phyloP scores from a whole-genome alignment of 2,797 vertebrate species.

The Threskiornis aethiopicus region DNA sequence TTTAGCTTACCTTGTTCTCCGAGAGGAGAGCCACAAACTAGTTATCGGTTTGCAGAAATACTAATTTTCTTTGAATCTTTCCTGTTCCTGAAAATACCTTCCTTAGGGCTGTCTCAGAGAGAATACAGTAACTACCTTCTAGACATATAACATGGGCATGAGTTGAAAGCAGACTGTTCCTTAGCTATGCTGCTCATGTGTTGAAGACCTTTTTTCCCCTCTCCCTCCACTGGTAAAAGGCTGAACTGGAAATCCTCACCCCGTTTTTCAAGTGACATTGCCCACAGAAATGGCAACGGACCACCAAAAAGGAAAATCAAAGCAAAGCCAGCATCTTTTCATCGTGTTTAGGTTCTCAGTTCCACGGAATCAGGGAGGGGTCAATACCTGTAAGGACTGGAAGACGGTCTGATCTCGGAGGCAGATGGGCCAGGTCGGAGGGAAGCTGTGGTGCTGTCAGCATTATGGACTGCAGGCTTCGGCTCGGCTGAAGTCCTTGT shows the following conservation, averaged over 20 bases:
- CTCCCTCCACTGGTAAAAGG: neutral
- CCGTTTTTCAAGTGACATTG: neutral
- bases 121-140: neutral
- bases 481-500: rapidly evolving
- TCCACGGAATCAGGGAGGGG: neutral
- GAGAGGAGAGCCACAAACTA: neutral
- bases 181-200: neutral
- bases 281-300: neutral
- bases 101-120: neutral
- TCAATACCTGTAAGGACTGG: neutral
- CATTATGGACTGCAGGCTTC: rapidly evolving
- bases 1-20: neutral
- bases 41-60: neutral
- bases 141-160: neutral
- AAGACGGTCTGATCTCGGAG: neutral
- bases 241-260: neutral
- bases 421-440: neutral
- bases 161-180: neutral
- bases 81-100: neutral
- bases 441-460: neutral
- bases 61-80: neutral
- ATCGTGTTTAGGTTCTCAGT: neutral
- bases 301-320: neutral
- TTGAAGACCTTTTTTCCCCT: neutral
- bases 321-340: neutral